Conservation (phyloP, 2,888 invertebrate genomes). For the Drosophila mulleri region DNA sequence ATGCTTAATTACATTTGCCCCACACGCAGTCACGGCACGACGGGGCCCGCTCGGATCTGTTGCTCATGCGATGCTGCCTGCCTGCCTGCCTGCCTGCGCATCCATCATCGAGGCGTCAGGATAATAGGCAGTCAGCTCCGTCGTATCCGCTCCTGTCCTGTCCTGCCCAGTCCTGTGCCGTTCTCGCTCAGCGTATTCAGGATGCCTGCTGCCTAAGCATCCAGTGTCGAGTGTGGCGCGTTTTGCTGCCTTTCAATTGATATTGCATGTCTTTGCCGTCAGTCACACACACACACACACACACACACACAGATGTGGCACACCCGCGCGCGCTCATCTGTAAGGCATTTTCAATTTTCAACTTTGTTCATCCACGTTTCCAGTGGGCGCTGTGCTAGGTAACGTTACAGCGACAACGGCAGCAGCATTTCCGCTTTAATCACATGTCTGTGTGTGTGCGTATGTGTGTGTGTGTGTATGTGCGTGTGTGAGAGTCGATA, state of each 20-base stretch:
- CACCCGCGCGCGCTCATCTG: slow-evolving; percentile 25
- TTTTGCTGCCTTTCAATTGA: slow-evolving; percentile 56
- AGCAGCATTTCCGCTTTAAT: slow-evolving; percentile 48
- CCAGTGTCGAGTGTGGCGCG: slow-evolving; percentile 40
- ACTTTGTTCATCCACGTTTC: slow-evolving; percentile 38
- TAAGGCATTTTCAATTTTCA: slow-evolving; percentile 63
- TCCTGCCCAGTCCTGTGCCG: too few relatives aligned
- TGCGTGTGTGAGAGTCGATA: slow-evolving; percentile 56
- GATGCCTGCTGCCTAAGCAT: slow-evolving; percentile 39
- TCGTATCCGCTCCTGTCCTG: background rate
- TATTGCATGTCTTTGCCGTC: slow-evolving; percentile 63
- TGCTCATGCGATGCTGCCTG: slow-evolving; percentile 47
- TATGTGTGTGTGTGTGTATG: slow-evolving; percentile 31
- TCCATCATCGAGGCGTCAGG: slow-evolving; percentile 58
- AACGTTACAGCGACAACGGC: slow-evolving; percentile 25
- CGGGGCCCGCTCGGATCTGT: slow-evolving; percentile 11
- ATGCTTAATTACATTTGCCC: slow-evolving; percentile 75
- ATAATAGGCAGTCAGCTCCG: slow-evolving; percentile 44
- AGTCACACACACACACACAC: slow-evolving; percentile 17
- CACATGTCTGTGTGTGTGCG: slow-evolving; percentile 23
- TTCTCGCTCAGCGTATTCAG: background rate
- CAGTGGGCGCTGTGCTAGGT: slow-evolving; percentile 43
- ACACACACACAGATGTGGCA: background rate
- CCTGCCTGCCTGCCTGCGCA: slow-evolving; percentile 32
- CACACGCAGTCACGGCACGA: slow-evolving; percentile 42